Conservation (phyloP, 2,797 vertebrate species). For the Pangasius krempfi region DNA sequence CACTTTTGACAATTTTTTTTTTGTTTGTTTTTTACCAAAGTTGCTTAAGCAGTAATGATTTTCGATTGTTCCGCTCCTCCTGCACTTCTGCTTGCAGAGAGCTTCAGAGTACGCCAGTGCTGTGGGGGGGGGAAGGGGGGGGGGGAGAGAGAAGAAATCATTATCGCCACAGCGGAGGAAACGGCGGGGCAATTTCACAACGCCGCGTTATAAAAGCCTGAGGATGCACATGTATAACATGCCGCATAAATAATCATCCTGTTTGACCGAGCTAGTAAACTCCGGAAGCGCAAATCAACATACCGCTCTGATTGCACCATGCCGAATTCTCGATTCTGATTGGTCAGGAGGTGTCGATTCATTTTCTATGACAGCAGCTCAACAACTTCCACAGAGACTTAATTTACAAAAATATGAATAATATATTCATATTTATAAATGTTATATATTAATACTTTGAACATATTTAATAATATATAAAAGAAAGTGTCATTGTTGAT, state of each 20-base stretch:
- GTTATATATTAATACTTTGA: too few relatives aligned
- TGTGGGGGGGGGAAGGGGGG: background rate
- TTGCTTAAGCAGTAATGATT: constrained; percentile 84
- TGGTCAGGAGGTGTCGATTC: background rate
- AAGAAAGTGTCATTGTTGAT: too few relatives aligned
- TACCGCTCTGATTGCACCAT: background rate
- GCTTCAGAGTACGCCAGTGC: constrained; percentile 67
- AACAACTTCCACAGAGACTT: too few relatives aligned
- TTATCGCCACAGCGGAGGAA: constrained; percentile 9
- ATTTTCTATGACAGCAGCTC: too few relatives aligned
- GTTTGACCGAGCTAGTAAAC: constrained; percentile 13
- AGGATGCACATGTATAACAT: constrained; percentile 17
- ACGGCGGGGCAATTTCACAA: constrained; percentile 14
- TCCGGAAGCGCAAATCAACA: background rate
- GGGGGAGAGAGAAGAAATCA: background rate
- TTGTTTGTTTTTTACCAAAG: constrained; percentile 77
- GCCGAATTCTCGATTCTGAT: background rate
- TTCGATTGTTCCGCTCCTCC: constrained; percentile 77
- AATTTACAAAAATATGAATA: too few relatives aligned
- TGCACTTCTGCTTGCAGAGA: constrained; percentile 83
- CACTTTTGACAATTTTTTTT: background rate
- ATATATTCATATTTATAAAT: too few relatives aligned
- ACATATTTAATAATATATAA: too few relatives aligned
- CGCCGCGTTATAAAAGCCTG: background rate
- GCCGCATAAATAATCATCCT: background rate